Base-by-base conservation (phyloP, 2,113 vertebrate genomes). In the Marmota monax region DNA sequence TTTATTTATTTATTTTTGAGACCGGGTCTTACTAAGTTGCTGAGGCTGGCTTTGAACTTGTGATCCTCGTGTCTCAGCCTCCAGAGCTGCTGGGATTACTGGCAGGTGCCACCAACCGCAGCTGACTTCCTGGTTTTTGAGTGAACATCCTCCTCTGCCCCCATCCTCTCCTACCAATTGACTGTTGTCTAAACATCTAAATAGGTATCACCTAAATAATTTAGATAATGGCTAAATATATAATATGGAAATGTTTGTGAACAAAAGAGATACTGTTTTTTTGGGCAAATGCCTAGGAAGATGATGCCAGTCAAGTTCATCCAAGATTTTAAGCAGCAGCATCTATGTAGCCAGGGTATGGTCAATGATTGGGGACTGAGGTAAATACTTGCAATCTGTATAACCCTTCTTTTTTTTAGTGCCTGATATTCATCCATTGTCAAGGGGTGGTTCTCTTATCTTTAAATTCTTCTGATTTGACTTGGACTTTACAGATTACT, bases 401-500 rank as follows among this genome's bases (percentile, higher is more conserved):
- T 79, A 92, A 84, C 11, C 51, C 87, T 96, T 96, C 95, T 90
- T 70, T 95, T 94, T 80, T 90, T 96, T 32, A 90, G 58, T 17
- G 87, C 86, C 95, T 94, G 98, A 56, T 99, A 2, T 99, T 99
- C 98, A 99, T 98, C 78, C 99, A 99, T 91, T 99, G 99, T 88
- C 99, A 99, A 92, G 99, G 99, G n/a, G 99, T 97, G 0, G 96
- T 98, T 51, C 99, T 98, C 97, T 99, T 99, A 48, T 99, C 99
- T 86, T 98, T 98, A 97, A 99, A 99, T n/a, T 99, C 99, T 96
- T 98, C 98, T 0, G 99, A 99, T 96, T 99, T 99, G 37, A 99
- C 98, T 78, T 99, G 99, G 61, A 99, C 98, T 93, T 99, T 99
- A 84, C 99, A 99, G 99, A 99, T 99, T 79, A 99, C 99, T 0